A percentile compares a stretch with the other conserved stretches of the same genome.
These are phyloP conservation scores for Ceryle rudis DNA, from an alignment of 2,797 vertebrate species.

Conservation along the genomic window DNA sequence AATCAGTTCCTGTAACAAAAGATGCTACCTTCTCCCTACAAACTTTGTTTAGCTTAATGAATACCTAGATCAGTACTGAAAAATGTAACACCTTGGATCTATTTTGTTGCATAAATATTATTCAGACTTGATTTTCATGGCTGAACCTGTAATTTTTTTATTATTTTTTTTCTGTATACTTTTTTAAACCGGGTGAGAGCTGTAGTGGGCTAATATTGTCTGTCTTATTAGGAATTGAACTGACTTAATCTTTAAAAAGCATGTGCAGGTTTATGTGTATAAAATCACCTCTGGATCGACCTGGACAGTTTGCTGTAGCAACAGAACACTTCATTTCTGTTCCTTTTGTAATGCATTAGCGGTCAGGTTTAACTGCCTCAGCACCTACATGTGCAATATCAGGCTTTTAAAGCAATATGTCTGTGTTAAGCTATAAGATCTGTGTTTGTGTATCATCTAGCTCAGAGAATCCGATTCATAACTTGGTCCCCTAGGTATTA, in stretches of 20 bases:
- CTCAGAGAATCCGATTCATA: fast-evolving
- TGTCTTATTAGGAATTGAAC: neutral
- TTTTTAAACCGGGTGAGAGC: fast-evolving
- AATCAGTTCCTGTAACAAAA: neutral
- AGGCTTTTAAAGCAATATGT: neutral
- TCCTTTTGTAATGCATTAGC: neutral
- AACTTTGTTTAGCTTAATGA: neutral
- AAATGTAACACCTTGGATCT: neutral
- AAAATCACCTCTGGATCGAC: neutral
- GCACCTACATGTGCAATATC: neutral
- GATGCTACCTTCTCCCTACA: neutral
- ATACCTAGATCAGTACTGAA: neutral
- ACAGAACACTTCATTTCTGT: neutral
- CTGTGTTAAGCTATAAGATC: neutral
- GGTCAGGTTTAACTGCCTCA: neutral
- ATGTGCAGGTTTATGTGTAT: neutral
- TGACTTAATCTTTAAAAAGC: neutral
- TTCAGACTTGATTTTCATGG: neutral
- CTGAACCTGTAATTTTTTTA: neutral
- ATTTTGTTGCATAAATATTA: neutral
- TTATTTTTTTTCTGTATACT: fast-evolving
- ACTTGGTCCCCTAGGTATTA: neutral
- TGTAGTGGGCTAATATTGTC: neutral
- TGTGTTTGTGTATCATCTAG: neutral
- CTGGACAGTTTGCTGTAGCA: neutral